A percentile compares a stretch with the other conserved stretches of the same genome.
These are phyloP conservation scores for Nemurella pictetii DNA, from an alignment of 2,888 invertebrate genomes.

Conservation along the genomic window DNA sequence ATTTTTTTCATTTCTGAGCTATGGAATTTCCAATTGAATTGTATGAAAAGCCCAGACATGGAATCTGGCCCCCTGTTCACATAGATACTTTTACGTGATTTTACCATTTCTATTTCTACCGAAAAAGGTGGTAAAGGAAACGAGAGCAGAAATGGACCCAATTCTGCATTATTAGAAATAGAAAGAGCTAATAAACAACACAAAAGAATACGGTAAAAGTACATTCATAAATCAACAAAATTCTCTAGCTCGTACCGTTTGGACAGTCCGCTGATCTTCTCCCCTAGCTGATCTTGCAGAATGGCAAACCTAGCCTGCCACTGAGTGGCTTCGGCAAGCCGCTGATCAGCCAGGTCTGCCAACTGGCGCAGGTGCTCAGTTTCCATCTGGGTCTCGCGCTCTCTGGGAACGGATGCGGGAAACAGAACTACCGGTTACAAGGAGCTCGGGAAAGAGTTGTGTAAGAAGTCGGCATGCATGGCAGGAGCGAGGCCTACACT, in stretches of 20 bases:
- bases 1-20: too few species aligned
- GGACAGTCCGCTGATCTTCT: background rate
- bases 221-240: background rate
- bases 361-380: conserved; percentile 30
- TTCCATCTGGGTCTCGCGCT: conserved; percentile 36
- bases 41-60: too few species aligned
- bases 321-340: conserved; percentile 29
- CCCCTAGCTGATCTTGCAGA: conserved; percentile 2
- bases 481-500: background rate
- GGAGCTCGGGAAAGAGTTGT: background rate
- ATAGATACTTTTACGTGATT: too few species aligned
- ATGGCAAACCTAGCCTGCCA: conserved; percentile 32
- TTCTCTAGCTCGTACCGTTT: conserved; percentile 8
- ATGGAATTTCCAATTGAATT: too few species aligned
- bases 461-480: background rate
- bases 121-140: too few species aligned
- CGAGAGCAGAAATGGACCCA: too few species aligned
- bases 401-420: conserved; percentile 34
- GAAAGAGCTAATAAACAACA: too few species aligned
- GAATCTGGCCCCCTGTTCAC: too few species aligned
- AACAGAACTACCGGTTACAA: conserved; percentile 22
- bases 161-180: too few species aligned
- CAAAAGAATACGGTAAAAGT: background rate
- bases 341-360: conserved; percentile 33
- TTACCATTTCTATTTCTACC: too few species aligned